A percentile compares a stretch with the other conserved stretches of the same genome.
These are phyloP conservation scores for Nothoprocta perdicaria DNA, from an alignment of 2,113 vertebrate genomes.

Conservation along the genomic window DNA sequence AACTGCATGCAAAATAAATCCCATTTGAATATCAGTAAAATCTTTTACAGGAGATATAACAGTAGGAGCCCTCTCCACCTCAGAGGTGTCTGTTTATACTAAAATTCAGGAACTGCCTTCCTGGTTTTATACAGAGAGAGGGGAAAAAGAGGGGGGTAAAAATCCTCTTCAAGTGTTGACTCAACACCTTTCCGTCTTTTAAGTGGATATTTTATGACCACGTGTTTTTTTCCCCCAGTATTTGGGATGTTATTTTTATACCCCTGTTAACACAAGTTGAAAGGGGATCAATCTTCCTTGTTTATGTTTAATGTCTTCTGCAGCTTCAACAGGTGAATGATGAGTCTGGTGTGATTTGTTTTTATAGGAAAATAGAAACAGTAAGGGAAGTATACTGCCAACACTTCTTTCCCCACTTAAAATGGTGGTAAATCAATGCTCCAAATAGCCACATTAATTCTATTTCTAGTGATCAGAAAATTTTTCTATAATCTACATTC, in stretches of 20 bases:
- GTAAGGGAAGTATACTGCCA: not conserved
- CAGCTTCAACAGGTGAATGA: constrained; percentile 65
- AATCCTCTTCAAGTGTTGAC: constrained; percentile 23
- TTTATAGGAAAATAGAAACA: constrained; percentile 50
- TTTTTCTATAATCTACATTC: not conserved
- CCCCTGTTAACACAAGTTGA: constrained; percentile 70
- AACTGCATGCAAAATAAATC: not conserved
- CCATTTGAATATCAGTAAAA: not conserved
- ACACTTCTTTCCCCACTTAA: constrained; percentile 4
- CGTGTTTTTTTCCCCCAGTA: constrained; percentile 7
- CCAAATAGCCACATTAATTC: not conserved
- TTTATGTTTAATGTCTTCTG: constrained; percentile 47
- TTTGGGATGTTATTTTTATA: constrained; percentile 73
- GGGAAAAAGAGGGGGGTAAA: not conserved
- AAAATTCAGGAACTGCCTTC: constrained; percentile 29
- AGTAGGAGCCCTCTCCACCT: not conserved
- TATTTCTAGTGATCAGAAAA: not conserved
- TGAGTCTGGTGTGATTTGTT: constrained; percentile 43
- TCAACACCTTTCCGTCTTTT: constrained; percentile 70
- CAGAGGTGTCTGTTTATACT: constrained; percentile 2
- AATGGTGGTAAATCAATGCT: not conserved
- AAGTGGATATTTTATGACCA: constrained; percentile 69
- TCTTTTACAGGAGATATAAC: not conserved
- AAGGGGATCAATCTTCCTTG: constrained; percentile 70
- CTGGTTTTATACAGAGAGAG: not conserved